A percentile compares a stretch with the other conserved stretches of the same genome.
These are phyloP conservation scores for Aphis gossypii DNA, from an alignment of 1,140 invertebrate genomes.

Conservation along the genomic window DNA sequence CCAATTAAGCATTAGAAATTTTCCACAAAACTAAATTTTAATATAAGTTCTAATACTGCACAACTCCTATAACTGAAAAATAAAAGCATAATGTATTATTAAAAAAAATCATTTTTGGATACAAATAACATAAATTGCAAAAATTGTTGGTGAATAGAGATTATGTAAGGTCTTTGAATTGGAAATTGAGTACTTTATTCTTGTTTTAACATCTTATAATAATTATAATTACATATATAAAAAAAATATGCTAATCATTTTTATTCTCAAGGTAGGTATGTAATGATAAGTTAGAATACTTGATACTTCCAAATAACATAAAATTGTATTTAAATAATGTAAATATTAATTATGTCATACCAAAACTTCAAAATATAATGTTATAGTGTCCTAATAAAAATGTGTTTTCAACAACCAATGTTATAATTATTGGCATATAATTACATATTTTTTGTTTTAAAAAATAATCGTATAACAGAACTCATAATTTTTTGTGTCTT, in stretches of 20 bases:
- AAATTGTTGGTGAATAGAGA: neutral
- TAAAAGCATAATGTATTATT: neutral
- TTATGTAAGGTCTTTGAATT: neutral
- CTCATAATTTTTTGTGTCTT: constrained; percentile 46
- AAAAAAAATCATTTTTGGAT: neutral
- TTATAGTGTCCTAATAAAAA: neutral
- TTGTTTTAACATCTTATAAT: neutral
- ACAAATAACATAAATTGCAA: neutral
- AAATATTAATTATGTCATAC: neutral
- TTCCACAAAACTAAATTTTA: neutral
- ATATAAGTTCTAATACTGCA: neutral
- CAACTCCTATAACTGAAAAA: neutral
- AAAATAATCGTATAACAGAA: neutral
- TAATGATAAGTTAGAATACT: neutral
- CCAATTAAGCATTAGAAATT: neutral
- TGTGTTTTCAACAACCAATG: neutral
- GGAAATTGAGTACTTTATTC: neutral
- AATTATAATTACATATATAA: neutral
- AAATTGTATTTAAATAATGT: neutral
- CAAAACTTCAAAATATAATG: neutral
- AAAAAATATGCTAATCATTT: neutral
- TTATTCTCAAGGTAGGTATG: neutral
- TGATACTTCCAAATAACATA: neutral
- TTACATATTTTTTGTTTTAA: neutral
- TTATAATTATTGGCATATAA: neutral